phyloP scores from a whole-genome alignment of 2,888 invertebrate species.

The Tolmerus cingulatus region DNA sequence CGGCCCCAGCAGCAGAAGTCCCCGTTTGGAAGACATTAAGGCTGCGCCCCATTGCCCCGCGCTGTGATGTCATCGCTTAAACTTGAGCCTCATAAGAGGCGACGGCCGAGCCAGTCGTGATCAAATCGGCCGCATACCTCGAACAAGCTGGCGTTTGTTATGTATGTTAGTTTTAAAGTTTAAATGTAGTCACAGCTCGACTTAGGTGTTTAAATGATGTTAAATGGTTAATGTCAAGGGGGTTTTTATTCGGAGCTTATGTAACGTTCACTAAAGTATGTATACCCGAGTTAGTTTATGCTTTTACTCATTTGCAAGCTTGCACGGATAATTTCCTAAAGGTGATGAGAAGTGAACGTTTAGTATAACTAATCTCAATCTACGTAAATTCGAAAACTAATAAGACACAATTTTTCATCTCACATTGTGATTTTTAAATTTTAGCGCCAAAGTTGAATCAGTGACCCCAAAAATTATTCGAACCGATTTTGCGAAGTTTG shows the following conservation, averaged over 20 bases:
- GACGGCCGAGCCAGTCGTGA: background rate
- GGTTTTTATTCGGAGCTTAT: background rate
- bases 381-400: too few relatives aligned
- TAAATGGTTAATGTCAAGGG: background rate
- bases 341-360: too few relatives aligned
- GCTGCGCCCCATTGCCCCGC: background rate
- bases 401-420: too few relatives aligned
- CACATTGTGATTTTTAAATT: too few relatives aligned
- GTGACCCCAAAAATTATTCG: too few relatives aligned
- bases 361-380: too few relatives aligned
- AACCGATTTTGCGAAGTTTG: too few relatives aligned
- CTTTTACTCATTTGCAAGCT: background rate
- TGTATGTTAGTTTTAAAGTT: background rate
- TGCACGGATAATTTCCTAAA: background rate
- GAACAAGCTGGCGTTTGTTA: background rate
- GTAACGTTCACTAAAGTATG: background rate
- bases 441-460: too few relatives aligned
- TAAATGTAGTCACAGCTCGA: background rate
- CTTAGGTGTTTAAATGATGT: background rate
- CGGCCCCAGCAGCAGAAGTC: background rate
- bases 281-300: background rate
- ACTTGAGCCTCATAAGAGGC: conserved; percentile 20
- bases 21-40: conserved; percentile 16
- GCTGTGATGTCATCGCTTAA: conserved; percentile 15
- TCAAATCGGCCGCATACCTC: background rate